A percentile compares a stretch with the other conserved stretches of the same genome.
Conservation (phyloP, 2,113 vertebrate genomes). For the Neogobius melanostomus region DNA sequence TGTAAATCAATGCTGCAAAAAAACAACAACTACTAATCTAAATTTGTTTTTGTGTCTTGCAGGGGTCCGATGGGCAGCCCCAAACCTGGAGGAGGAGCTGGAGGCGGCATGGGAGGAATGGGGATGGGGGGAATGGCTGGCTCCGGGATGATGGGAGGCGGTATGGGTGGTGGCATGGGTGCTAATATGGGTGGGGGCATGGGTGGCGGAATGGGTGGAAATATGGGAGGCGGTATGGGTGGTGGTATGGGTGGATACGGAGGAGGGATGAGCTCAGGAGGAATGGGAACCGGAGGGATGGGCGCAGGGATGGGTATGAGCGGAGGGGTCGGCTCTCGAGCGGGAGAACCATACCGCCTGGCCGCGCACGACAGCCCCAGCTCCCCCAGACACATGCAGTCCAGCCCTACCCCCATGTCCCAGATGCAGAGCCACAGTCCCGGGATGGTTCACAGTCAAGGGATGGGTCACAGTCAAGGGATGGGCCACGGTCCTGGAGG, state of each 20-base stretch:
- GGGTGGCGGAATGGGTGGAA: slow-evolving; percentile 25
- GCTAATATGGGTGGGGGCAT: slow-evolving; percentile 5
- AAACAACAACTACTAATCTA: background rate
- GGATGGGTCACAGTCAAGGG: slow-evolving; percentile 37
- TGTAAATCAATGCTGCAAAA: background rate
- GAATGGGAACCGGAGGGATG: slow-evolving; percentile 28
- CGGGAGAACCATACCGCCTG: slow-evolving; percentile 69
- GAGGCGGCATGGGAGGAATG: slow-evolving; percentile 23
- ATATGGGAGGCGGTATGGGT: slow-evolving; percentile 21
- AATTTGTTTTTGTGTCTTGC: slow-evolving; percentile 30
- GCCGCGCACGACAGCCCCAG: slow-evolving; percentile 70
- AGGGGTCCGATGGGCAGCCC: slow-evolving; percentile 66
- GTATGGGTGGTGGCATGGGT: slow-evolving; percentile 35
- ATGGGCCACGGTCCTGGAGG: slow-evolving; percentile 45
- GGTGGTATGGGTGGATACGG: slow-evolving; percentile 9
- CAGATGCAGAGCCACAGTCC: slow-evolving; percentile 27
- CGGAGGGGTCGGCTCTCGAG: slow-evolving; percentile 61
- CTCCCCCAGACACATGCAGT: slow-evolving; percentile 65
- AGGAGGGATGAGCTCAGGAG: slow-evolving; percentile 22
- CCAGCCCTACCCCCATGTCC: slow-evolving; percentile 52
- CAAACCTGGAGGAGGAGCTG: slow-evolving; percentile 45
- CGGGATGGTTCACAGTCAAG: slow-evolving; percentile 37
- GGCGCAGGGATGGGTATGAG: slow-evolving; percentile 49
- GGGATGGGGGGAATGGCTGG: slow-evolving; percentile 28
- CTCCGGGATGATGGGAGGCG: slow-evolving; percentile 56